Evolutionary conservation across 2,113 vertebrate genomes (phyloP), one percentile per base, ranked within the genome.

Genomic region (Syngnathoides biaculeatus): DNA sequence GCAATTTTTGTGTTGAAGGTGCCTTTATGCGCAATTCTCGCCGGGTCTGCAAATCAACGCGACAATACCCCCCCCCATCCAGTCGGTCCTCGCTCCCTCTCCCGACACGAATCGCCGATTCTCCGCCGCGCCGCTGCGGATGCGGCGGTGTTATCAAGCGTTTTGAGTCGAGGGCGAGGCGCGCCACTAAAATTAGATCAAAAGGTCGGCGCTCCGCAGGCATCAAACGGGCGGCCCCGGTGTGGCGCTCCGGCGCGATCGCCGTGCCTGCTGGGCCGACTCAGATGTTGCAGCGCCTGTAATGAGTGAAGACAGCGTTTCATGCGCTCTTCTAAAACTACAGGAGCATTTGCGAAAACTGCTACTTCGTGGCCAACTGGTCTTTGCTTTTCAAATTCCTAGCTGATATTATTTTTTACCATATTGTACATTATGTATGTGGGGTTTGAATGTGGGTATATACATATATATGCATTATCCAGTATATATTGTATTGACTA

Each of bases 101-200:
- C 26, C 55, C 63, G 65, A 61, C 40, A 38, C 69, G 47, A 69
- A 66, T 70, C 62, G 71, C 69, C 19, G 56, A 78, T 79, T 89
- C 55, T 50, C 64, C 22, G 14, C 22, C 40, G 13, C 43, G 24
- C 42, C 38, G 40, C 55, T 67, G 72, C 48, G 64, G 64, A 80
- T 81, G 79, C 42, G 71, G 42, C 4, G 50, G 8, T 1, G 76
- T 77, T 80, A 79, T 84, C 66, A 81, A 82, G 79, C 66, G n/a
- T 80, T 80, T 81, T 83, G 73, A 77, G 68, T 68, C 76, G 84
- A 86, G 84, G 86, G 73, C 75, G 79, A 86, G 73, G 79, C 68
- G 56, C 63, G 14, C 65, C 40, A 66, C 86, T 85, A 87, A 85
- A 90, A 86, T 89, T 87, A 90, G 86, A 92, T 88, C 83, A 87